Base-by-base conservation (phyloP, 1,140 invertebrate genomes). In the Drosophila arizonae region DNA sequence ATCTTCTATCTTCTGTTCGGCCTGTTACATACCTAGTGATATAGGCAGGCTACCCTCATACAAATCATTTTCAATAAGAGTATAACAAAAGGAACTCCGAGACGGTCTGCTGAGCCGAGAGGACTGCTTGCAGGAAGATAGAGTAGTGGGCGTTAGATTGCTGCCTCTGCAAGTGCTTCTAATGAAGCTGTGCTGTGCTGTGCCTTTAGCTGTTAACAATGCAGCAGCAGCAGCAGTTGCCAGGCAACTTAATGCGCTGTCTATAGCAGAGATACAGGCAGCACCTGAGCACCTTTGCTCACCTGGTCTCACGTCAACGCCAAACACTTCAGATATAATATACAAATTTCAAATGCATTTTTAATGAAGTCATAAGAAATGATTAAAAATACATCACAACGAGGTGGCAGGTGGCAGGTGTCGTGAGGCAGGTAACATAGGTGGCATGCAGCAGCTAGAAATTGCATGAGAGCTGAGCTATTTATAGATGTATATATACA, bases 301-400 rank as follows among this genome's bases (percentile, higher is more conserved):
- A 3, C 8, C 6, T 43, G 21, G 21, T 11, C 10, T 17, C 6
- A 72, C 66, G 43, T 39, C 50, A 50, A 55, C 61, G 61, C 28
- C 64, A 48, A 11, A 13, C 1, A 17, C 50, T 55, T 70, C 30
- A 65, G 51, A 51, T 64, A 62, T 52, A 51, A 62, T 39, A 39
- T 39, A 39, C 36, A 43, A 74, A 55, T 67, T 69, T 64, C 52
- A 61, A 77, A 77, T 77, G 60, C 65, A 69, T 69, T 70, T 75
- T 75, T 75, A 77, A 77, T 77, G 65, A 70, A 70, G 39, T 58
- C 46, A 45, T 58, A 48, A 57, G 43, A 63, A 58, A 55, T 69
- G 48, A 69, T 74, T 64, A 77, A 73, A 76, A 15, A 58, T 36
- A 36, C 58, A 64, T 60, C 46, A 64, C 75, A 74, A 39, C 36